A percentile compares a stretch with the other conserved stretches of the same genome.
Evolutionary conservation across 2,797 vertebrate species (phyloP).

Genomic region (Semotilus atromaculatus): DNA sequence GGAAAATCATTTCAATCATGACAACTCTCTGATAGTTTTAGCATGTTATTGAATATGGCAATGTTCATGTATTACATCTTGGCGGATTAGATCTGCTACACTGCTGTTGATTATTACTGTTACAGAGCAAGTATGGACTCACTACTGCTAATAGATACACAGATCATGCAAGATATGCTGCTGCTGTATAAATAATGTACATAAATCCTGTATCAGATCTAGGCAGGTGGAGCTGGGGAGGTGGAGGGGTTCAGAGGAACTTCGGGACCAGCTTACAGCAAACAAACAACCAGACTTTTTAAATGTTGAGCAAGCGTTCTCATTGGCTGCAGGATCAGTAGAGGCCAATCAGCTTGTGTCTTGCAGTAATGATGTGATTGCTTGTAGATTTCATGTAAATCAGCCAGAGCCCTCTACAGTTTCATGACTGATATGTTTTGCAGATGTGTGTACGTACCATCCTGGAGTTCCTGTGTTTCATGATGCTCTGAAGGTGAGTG

Average conservation of each 20-base stretch:
- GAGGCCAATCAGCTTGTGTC: not conserved
- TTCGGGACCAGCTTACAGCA: not conserved
- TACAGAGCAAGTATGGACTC: not conserved
- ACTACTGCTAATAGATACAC: not conserved
- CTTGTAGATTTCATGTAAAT: not conserved
- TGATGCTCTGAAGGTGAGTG: conserved; percentile 91
- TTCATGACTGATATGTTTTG: conserved; percentile 4
- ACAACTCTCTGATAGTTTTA: not conserved
- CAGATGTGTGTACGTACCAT: conserved; percentile 90
- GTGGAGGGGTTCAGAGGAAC: not conserved
- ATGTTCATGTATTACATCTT: not conserved
- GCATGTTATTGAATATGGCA: not conserved
- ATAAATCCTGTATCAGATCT: not conserved
- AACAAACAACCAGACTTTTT: not conserved
- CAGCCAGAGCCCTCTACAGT: not conserved
- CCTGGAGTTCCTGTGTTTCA: conserved; percentile 97
- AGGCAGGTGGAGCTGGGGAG: not conserved
- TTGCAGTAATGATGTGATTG: not conserved
- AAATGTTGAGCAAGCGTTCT: not conserved
- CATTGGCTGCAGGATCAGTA: not conserved
- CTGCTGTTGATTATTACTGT: no score
- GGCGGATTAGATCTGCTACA: not conserved
- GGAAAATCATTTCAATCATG: not conserved
- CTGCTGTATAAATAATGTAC: no score
- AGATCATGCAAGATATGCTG: not conserved